A percentile compares a stretch with the other conserved stretches of the same genome.
Evolutionary conservation across 92 coral and sea anemone species (phyloP).

Genomic region (Phenganax stokvisi): DNA sequence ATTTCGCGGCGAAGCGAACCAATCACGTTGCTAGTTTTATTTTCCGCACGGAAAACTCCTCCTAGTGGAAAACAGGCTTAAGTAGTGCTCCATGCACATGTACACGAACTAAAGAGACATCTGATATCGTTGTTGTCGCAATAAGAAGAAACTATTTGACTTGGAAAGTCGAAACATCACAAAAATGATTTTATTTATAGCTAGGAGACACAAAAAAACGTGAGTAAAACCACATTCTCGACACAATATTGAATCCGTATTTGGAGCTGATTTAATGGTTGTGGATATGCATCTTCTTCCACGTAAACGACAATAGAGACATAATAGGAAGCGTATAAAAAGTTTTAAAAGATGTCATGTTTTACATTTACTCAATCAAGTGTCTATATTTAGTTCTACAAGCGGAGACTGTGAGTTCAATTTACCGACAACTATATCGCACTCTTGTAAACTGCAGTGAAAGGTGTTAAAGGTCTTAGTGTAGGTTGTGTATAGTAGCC

Average conservation of each 20-base stretch:
- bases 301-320: not conserved
- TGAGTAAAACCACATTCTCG: not conserved
- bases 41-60: no score
- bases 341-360: not conserved
- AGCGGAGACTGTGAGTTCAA: not conserved
- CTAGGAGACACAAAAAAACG: not conserved
- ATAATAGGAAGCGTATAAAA: not conserved
- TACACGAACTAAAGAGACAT: conserved; percentile 13
- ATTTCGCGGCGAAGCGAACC: no score
- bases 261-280: no score
- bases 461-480: conserved; percentile 9
- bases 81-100: not conserved
- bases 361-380: not conserved
- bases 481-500: conserved; percentile 3
- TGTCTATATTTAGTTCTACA: not conserved
- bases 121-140: conserved; percentile 7
- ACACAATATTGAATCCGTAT: no score
- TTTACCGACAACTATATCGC: not conserved
- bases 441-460: not conserved
- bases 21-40: no score
- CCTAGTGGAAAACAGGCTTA: no score
- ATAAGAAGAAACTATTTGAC: not conserved
- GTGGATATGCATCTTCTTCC: not conserved
- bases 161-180: not conserved
- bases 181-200: not conserved